These are phyloP conservation scores for Atta cephalotes DNA, from an alignment of 1,140 invertebrate species.

Conservation along the genomic window DNA sequence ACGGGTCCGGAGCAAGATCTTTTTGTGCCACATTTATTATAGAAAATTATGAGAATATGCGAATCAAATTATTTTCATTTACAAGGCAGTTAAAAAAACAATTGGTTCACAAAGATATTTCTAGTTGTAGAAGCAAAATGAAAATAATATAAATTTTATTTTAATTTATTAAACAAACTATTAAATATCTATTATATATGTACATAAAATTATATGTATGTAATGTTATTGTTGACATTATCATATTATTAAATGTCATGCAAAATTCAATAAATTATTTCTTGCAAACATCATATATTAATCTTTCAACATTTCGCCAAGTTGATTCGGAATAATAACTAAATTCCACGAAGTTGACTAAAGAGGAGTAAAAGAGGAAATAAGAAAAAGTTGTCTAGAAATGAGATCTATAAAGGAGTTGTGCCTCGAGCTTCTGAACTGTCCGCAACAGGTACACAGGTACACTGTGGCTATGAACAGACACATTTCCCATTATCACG, in stretches of 20 bases:
- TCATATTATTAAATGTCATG: neutral
- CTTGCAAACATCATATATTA: too few relatives aligned
- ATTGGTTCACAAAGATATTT: neutral
- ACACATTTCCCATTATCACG: constrained; percentile 44
- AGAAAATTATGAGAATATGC: constrained; percentile 3
- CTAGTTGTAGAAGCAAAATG: neutral
- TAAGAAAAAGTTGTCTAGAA: constrained; percentile 30
- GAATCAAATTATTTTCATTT: constrained; percentile 9
- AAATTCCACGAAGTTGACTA: constrained; percentile 3
- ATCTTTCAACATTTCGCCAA: neutral
- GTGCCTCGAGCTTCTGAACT: constrained; percentile 21
- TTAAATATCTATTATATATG: neutral
- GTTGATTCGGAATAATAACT: neutral
- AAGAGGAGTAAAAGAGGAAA: neutral
- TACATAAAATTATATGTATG: neutral
- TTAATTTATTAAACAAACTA: neutral
- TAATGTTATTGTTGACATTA: neutral
- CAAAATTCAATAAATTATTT: constrained; percentile 19
- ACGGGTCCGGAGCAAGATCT: neutral
- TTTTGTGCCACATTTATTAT: constrained; percentile 15
- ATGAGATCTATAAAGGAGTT: neutral
- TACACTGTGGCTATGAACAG: constrained; percentile 26
- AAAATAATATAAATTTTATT: constrained; percentile 13
- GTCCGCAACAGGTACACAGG: constrained; percentile 63
- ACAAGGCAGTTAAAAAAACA: neutral